Percentiles rank a stretch among this genome's conserved stretches.
phyloP scores from a whole-genome alignment of 30 jellyfish, hydroid and myxozoan species.

The Aurelia sp. region DNA sequence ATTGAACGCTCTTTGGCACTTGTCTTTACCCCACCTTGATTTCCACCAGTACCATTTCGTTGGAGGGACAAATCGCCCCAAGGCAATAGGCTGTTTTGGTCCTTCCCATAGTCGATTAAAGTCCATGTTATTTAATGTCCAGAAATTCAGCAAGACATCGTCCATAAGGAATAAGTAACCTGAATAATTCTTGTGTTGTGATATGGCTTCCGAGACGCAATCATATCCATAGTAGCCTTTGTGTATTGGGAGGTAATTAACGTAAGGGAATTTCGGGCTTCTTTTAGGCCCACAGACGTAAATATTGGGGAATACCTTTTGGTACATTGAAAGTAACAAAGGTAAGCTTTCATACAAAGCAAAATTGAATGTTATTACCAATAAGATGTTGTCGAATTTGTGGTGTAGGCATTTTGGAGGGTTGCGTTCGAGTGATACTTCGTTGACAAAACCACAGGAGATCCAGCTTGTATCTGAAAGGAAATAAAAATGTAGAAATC shows the following conservation, averaged over 20 bases:
- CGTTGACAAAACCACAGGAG: slow-evolving; percentile 26
- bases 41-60: slow-evolving; percentile 96
- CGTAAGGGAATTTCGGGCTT: slow-evolving; percentile 12
- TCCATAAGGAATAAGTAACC: slow-evolving; percentile 90
- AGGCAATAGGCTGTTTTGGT: slow-evolving; percentile 80
- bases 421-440: background rate
- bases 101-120: slow-evolving; percentile 89
- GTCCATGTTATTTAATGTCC: slow-evolving; percentile 77
- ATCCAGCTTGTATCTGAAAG: slow-evolving; percentile 37
- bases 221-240: slow-evolving; percentile 84
- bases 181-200: slow-evolving; percentile 47
- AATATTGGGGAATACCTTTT: slow-evolving; percentile 83
- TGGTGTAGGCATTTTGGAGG: slow-evolving; percentile 55
- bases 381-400: slow-evolving; percentile 62
- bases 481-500: too few relatives aligned
- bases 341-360: slow-evolving; percentile 81
- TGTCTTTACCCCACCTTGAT: slow-evolving; percentile 87
- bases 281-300: slow-evolving; percentile 81
- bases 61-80: slow-evolving; percentile 68
- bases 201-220: slow-evolving; percentile 65
- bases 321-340: slow-evolving; percentile 57
- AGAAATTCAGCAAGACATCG: slow-evolving; percentile 84
- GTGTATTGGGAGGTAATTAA: slow-evolving; percentile 49
- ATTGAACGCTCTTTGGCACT: slow-evolving; percentile 78
- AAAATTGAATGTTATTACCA: slow-evolving; percentile 76